Evolutionary conservation across 2,113 vertebrate species (phyloP).

Genomic region (Trachemys scripta): DNA sequence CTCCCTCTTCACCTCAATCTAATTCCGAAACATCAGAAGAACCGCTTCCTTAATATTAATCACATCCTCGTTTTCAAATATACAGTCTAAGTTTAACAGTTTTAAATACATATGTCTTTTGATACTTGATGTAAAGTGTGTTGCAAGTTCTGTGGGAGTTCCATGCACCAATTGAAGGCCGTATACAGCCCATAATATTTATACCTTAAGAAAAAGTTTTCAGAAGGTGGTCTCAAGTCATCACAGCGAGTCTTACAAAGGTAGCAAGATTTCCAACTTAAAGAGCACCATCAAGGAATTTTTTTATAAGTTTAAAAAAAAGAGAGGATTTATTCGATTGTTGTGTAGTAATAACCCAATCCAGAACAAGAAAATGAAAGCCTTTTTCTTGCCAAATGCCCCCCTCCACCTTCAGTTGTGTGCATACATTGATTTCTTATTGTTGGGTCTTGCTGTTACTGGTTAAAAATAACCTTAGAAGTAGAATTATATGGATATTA

Average conservation of each 20-base stretch:
- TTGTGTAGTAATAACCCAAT: constrained; percentile 8
- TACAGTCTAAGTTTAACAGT: not conserved
- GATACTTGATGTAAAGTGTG: not conserved
- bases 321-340: not conserved
- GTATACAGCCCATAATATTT: not conserved
- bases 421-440: constrained; percentile 25
- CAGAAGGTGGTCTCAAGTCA: not conserved
- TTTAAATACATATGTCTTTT: not conserved
- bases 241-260: not conserved
- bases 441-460: not conserved
- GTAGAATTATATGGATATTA: constrained; percentile 33
- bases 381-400: constrained; percentile 28
- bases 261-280: not conserved
- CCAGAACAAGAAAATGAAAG: constrained; percentile 13
- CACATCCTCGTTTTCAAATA: not conserved
- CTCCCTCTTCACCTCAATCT: not conserved
- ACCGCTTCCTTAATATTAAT: not conserved
- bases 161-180: not conserved
- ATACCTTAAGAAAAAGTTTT: not conserved
- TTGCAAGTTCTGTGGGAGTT: not conserved
- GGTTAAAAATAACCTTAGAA: constrained; percentile 16
- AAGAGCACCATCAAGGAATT: not conserved
- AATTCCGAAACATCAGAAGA: not conserved
- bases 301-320: not conserved
- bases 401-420: not conserved